A percentile compares a stretch with the other conserved stretches of the same genome.
phyloP scores from a whole-genome alignment of 2,113 vertebrate genomes.

The Isurus oxyrinchus region DNA sequence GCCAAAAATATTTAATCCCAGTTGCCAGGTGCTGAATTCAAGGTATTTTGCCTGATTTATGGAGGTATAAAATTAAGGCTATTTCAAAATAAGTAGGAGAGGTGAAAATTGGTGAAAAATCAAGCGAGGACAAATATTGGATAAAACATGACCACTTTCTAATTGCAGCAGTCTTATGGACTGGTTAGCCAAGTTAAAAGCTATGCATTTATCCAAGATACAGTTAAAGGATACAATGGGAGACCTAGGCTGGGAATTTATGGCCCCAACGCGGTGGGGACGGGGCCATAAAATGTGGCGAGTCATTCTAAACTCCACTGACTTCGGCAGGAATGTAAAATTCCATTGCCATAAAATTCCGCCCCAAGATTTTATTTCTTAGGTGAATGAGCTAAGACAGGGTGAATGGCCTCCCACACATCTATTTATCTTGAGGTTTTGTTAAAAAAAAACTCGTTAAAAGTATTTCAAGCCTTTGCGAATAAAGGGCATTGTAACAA shows the following conservation, averaged over 20 bases:
- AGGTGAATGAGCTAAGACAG: background rate
- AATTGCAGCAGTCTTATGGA: background rate
- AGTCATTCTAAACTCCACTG: no score
- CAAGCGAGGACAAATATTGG: background rate
- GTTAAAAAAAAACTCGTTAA: background rate
- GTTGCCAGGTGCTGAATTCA: background rate
- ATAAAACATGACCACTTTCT: background rate
- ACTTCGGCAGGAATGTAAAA: no score
- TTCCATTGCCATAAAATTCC: no score
- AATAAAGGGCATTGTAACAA: background rate
- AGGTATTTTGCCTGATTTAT: background rate
- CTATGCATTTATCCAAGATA: background rate
- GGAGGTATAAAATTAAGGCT: background rate
- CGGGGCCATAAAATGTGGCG: no score
- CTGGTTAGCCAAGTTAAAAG: background rate
- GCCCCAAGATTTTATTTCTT: background rate
- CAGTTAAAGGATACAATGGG: background rate
- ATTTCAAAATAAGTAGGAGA: background rate
- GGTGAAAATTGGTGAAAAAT: background rate
- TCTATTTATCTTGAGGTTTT: background rate
- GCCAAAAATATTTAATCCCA: constrained; percentile 26
- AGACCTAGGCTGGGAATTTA: no score
- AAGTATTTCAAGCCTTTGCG: background rate
- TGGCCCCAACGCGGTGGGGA: no score
- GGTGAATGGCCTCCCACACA: background rate